Percentiles rank a stretch among this genome's conserved stretches.
Conservation (phyloP, 1,140 invertebrate genomes). For the Limonius californicus region DNA sequence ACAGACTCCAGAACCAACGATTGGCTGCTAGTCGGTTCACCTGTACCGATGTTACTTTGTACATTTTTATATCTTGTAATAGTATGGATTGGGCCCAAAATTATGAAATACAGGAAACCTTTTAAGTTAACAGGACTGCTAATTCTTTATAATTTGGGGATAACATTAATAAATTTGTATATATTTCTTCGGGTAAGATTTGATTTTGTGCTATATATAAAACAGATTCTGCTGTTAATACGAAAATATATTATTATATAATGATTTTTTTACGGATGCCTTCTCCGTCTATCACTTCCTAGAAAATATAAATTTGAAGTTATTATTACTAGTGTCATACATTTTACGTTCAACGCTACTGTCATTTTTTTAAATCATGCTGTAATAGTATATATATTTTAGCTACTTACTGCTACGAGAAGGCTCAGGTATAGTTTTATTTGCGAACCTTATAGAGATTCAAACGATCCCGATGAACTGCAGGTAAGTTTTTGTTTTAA, state of each 20-base stretch:
- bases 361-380: no score
- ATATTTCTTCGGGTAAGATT: constrained; percentile 71
- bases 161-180: constrained; percentile 81
- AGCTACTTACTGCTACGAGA: constrained; percentile 72
- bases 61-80: constrained; percentile 74
- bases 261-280: no score
- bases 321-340: no score
- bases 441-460: constrained; percentile 83
- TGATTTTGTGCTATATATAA: no score
- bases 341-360: no score
- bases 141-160: constrained; percentile 80
- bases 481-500: constrained; percentile 55
- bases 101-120: constrained; percentile 79
- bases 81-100: constrained; percentile 74
- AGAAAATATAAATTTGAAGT: no score
- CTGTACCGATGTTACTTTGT: constrained; percentile 70
- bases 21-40: constrained; percentile 84
- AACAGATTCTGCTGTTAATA: no score
- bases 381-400: no score
- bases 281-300: no score
- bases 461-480: constrained; percentile 77
- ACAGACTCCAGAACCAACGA: constrained; percentile 76
- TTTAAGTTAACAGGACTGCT: constrained; percentile 74
- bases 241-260: neutral
- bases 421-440: constrained; percentile 81